phyloP scores from a whole-genome alignment of 2,113 vertebrate genomes.

The Sorex araneus region DNA sequence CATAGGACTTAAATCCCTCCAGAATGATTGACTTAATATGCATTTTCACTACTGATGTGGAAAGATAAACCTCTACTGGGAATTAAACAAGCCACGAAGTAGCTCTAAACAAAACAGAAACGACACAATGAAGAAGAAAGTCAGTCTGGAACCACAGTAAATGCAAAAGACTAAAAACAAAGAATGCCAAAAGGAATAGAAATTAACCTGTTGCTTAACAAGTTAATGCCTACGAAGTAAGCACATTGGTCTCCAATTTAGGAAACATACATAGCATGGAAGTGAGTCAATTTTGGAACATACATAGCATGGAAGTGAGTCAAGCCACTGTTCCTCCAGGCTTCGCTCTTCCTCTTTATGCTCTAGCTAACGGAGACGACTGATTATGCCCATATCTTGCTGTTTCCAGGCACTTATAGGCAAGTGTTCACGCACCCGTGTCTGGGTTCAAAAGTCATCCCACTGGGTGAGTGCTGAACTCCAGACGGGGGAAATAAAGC shows the following conservation, averaged over 20 bases:
- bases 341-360: not conserved
- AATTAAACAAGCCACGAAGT: constrained; percentile 21
- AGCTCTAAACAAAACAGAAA: constrained; percentile 59
- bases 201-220: not conserved
- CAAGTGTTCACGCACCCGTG: rapidly evolving
- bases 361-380: not conserved
- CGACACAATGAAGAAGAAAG: not conserved
- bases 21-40: constrained; percentile 95
- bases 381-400: not conserved
- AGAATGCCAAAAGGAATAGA: not conserved
- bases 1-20: constrained; percentile 99
- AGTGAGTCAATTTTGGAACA: not conserved
- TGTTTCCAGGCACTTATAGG: not conserved
- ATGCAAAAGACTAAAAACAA: not conserved
- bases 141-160: not conserved
- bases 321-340: not conserved
- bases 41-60: constrained; percentile 88
- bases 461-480: not conserved
- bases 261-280: not conserved
- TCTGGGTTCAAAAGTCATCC: not conserved
- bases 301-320: no score
- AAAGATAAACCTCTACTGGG: not conserved
- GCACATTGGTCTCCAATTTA: not conserved
- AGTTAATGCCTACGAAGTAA: not conserved
- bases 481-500: no score